Conservation (phyloP, 2,113 vertebrate genomes). For the Boulengerochromis microlepis region DNA sequence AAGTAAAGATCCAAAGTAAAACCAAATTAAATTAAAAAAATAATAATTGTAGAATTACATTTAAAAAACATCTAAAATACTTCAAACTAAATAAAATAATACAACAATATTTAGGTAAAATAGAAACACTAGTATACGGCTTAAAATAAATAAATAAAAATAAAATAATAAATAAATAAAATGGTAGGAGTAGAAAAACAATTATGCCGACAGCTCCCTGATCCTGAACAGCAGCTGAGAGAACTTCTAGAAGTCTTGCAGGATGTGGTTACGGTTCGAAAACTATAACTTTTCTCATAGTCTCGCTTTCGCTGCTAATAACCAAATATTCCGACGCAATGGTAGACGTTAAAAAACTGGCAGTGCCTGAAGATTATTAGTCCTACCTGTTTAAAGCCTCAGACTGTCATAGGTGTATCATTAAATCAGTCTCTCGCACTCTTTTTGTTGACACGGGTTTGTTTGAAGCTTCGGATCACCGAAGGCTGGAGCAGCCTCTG, state of each 20-base stretch:
- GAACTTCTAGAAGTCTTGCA: neutral
- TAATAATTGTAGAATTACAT: neutral
- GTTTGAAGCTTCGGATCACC: neutral
- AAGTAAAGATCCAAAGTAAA: neutral
- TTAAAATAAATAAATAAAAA: neutral
- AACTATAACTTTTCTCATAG: neutral
- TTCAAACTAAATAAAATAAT: neutral
- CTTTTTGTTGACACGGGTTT: neutral
- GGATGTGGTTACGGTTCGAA: neutral
- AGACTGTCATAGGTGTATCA: neutral
- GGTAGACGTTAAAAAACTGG: neutral
- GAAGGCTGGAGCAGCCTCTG: too few relatives aligned
- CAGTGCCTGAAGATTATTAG: neutral
- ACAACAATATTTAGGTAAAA: neutral
- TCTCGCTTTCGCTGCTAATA: neutral
- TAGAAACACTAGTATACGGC: neutral
- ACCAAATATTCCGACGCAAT: neutral
- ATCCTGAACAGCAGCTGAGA: neutral
- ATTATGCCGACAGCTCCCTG: neutral
- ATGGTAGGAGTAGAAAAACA: neutral
- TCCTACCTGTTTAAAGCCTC: neutral
- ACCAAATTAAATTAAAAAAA: accelerated
- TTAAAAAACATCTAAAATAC: neutral
- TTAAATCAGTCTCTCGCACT: neutral
- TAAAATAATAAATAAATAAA: neutral